Percentiles rank a stretch among this genome's conserved stretches.
Evolutionary conservation across 2,113 vertebrate species (phyloP).

Genomic region (Zosterops japonicus): DNA sequence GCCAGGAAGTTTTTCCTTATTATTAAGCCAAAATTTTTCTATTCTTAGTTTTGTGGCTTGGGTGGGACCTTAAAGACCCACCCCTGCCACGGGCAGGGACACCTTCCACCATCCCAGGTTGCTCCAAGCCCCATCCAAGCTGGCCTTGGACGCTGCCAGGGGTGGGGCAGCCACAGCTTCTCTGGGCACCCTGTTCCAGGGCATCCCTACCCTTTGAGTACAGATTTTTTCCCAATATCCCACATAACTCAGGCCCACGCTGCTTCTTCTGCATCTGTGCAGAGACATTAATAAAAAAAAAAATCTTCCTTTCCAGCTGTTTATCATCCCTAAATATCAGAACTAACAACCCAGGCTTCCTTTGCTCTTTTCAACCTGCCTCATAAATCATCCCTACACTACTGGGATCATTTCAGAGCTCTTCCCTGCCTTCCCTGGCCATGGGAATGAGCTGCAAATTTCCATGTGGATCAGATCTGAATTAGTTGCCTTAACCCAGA

Average conservation of each 20-base stretch:
- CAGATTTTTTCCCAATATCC: background rate
- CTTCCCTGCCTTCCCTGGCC: background rate
- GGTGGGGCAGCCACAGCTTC: background rate
- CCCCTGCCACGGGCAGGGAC: background rate
- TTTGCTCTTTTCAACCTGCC: conserved; percentile 10
- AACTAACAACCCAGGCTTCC: background rate
- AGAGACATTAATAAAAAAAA: background rate
- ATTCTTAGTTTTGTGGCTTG: background rate
- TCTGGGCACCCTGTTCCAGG: background rate
- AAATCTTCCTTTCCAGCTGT: background rate
- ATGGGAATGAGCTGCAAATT: background rate
- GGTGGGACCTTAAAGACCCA: background rate
- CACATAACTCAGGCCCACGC: background rate
- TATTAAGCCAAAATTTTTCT: background rate
- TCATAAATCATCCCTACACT: background rate
- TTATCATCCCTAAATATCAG: conserved; percentile 48
- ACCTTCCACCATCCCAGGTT: rapidly evolving
- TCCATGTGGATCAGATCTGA: background rate
- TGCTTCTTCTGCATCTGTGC: background rate
- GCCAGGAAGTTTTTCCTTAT: background rate
- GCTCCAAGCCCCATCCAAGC: rapidly evolving
- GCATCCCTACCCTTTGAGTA: rapidly evolving
- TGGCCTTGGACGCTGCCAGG: background rate
- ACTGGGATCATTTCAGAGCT: background rate
- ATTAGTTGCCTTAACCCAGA: conserved; percentile 1